phyloP scores from a whole-genome alignment of 2,888 invertebrate species.

The Amitus sp. region DNA sequence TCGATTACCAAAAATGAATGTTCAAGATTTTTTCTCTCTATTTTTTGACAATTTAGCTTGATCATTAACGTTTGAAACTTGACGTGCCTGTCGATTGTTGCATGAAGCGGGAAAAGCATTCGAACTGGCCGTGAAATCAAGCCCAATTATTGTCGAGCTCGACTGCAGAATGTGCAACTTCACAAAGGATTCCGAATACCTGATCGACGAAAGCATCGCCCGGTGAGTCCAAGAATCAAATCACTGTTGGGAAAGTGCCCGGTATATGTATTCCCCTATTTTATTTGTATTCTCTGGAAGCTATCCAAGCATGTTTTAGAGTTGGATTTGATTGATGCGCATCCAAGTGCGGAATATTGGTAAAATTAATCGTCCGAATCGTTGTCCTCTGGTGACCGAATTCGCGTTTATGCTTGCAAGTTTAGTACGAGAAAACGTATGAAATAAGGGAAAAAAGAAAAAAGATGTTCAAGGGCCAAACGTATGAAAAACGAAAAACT shows the following conservation, averaged over 20 bases:
- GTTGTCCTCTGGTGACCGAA: no score
- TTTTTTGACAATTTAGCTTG: not conserved
- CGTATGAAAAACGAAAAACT: not conserved
- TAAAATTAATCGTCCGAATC: no score
- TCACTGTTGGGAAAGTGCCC: constrained; percentile 17
- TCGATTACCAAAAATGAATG: no score
- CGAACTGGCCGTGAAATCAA: constrained; percentile 44
- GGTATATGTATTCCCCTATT: constrained; percentile 12
- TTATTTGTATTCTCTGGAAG: constrained; percentile 13
- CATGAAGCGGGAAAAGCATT: constrained; percentile 51
- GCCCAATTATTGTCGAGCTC: constrained; percentile 43
- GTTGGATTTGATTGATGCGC: constrained; percentile 9
- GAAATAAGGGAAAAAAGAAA: not conserved
- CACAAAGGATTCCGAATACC: constrained; percentile 49
- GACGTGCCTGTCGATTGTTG: constrained; percentile 20
- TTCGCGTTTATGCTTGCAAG: not conserved
- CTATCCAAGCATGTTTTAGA: no score
- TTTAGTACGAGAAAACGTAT: not conserved
- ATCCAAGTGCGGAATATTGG: no score
- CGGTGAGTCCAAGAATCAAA: constrained; percentile 45
- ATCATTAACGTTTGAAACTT: no score
- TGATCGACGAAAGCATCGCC: constrained; percentile 45
- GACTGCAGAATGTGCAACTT: constrained; percentile 58
- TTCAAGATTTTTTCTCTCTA: not conserved
- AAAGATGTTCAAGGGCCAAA: not conserved